phyloP scores from a whole-genome alignment of 2,888 invertebrate species.

The Laothoe populi region DNA sequence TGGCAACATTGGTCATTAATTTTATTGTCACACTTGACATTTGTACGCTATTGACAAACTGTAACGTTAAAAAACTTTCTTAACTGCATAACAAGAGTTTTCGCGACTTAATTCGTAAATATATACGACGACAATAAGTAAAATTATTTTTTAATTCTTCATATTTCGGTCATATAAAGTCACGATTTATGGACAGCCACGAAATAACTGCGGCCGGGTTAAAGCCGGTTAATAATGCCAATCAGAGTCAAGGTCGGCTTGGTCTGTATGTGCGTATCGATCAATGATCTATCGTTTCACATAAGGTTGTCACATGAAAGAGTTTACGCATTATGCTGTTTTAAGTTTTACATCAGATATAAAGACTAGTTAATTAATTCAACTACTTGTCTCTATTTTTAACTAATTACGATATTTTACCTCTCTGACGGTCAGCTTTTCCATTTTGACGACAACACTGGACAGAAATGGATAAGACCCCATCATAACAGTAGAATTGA shows the following conservation, averaged over 20 bases:
- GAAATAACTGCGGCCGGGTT: conserved; percentile 51
- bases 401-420: too few relatives aligned
- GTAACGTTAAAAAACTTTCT: background rate
- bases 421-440: too few relatives aligned
- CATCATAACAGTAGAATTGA: background rate
- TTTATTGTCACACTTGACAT: conserved; percentile 14
- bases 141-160: conserved; percentile 32
- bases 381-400: too few relatives aligned
- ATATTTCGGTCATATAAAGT: conserved; percentile 48
- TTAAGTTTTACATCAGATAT: too few relatives aligned
- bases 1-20: conserved; percentile 4
- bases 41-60: conserved; percentile 15
- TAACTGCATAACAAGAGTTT: background rate
- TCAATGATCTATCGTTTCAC: conserved; percentile 57
- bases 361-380: too few relatives aligned
- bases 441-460: too few relatives aligned
- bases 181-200: conserved; percentile 54
- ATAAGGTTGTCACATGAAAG: conserved; percentile 28
- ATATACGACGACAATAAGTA: background rate
- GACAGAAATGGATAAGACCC: too few relatives aligned
- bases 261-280: conserved; percentile 61
- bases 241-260: conserved; percentile 71
- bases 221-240: conserved; percentile 54
- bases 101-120: conserved; percentile 1
- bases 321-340: background rate